Conservation (phyloP, 2,797 vertebrate species). For the Brotula barbata region DNA sequence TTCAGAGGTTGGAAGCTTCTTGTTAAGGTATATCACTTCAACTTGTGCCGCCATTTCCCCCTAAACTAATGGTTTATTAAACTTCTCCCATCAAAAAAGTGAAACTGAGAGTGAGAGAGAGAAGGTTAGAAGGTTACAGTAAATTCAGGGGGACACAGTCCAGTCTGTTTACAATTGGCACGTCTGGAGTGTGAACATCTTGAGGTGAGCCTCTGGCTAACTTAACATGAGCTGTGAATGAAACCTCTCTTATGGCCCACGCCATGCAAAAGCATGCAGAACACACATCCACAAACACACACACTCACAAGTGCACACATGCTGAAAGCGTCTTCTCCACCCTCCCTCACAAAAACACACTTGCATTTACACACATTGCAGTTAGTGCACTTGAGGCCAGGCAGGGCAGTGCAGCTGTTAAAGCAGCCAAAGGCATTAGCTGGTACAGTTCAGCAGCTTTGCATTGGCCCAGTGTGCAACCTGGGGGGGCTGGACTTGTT, state of each 20-base stretch:
- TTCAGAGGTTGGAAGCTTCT: too few species aligned
- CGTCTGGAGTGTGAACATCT: conserved; percentile 58
- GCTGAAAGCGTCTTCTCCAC: conserved; percentile 21
- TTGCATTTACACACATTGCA: conserved; percentile 48
- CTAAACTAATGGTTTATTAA: conserved; percentile 11
- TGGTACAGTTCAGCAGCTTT: conserved; percentile 54
- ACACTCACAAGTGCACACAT: conserved; percentile 12
- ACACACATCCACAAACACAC: conserved; percentile 20
- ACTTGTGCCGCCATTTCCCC: background rate
- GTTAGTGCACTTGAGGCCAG: conserved; percentile 34
- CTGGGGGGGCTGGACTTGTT: conserved; percentile 39
- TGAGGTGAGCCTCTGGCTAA: conserved; percentile 64
- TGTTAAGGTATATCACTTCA: too few species aligned
- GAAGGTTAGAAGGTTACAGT: conserved; percentile 10
- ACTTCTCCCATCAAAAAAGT: conserved; percentile 36
- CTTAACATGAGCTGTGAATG: conserved; percentile 63
- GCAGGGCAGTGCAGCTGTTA: conserved; percentile 67
- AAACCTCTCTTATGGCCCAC: conserved; percentile 63
- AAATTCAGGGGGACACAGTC: conserved; percentile 51
- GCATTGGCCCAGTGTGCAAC: conserved; percentile 36
- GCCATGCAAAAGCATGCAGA: conserved; percentile 50
- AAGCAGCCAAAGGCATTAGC: conserved; percentile 64
- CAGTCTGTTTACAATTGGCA: conserved; percentile 66
- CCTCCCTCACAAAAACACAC: conserved; percentile 33
- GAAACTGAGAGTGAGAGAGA: conserved; percentile 27